These are phyloP conservation scores for Pseudanteris insignis DNA, from an alignment of 2,888 invertebrate species.

Conservation along the genomic window DNA sequence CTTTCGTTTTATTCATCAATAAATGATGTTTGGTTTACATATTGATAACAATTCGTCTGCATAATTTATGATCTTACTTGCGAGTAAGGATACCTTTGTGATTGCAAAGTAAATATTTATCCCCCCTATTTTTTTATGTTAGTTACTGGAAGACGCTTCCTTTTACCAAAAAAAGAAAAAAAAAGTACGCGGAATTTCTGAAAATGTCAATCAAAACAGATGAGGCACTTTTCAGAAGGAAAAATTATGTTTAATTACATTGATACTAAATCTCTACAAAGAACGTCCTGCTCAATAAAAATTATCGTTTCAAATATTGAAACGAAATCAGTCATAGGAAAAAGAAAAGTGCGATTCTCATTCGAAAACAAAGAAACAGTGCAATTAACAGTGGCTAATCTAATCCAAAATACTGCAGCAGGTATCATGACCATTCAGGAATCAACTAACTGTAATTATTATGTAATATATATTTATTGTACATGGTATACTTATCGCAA, in stretches of 20 bases:
- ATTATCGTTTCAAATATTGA: not conserved
- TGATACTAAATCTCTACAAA: not conserved
- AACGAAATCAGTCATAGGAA: conserved; percentile 9
- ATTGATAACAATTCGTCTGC: no score
- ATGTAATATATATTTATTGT: conserved; percentile 31
- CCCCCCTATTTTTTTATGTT: no score
- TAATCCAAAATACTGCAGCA: conserved; percentile 66
- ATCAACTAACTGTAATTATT: conserved; percentile 38
- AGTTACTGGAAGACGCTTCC: conserved; percentile 58
- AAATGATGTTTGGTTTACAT: no score
- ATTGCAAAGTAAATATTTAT: conserved; percentile 18
- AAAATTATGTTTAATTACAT: not conserved
- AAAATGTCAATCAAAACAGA: no score
- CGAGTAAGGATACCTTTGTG: conserved; percentile 47
- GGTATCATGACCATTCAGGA: conserved; percentile 64
- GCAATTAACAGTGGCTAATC: conserved; percentile 57
- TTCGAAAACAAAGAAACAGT: conserved; percentile 42
- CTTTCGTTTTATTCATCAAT: no score
- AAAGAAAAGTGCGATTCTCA: conserved; percentile 25
- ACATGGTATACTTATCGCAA: conserved; percentile 23
- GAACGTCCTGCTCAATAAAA: conserved; percentile 12
- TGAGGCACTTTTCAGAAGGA: conserved; percentile 25
- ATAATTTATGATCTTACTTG: conserved; percentile 11
- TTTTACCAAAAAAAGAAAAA: no score
- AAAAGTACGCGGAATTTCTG: no score